phyloP scores from a whole-genome alignment of 2,888 invertebrate genomes.

The Cephus nigrinus region DNA sequence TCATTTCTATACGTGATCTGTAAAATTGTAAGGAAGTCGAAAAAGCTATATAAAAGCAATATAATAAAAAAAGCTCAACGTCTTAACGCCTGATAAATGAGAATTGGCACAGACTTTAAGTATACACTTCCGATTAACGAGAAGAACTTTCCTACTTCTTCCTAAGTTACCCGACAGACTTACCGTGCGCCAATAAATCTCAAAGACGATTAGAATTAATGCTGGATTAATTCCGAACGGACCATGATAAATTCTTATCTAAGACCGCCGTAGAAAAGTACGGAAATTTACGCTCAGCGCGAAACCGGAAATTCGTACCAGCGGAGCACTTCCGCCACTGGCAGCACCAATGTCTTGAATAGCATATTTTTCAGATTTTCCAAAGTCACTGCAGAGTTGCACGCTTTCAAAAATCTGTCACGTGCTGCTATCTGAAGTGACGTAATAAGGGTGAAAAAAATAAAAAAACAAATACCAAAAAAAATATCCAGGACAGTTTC shows the following conservation, averaged over 20 bases:
- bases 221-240: conserved; percentile 48
- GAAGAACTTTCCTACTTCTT: conserved; percentile 8
- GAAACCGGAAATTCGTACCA: not conserved
- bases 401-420: not conserved
- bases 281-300: not conserved
- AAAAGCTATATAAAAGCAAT: not conserved
- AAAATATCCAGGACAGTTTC: not conserved
- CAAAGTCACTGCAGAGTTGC: not conserved
- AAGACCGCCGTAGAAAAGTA: not conserved
- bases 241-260: conserved; percentile 44
- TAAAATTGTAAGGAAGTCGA: not conserved
- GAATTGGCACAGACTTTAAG: not conserved
- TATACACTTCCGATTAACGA: not conserved
- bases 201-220: conserved; percentile 47
- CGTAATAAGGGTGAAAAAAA: not conserved
- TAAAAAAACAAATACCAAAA: not conserved
- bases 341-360: not conserved
- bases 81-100: not conserved
- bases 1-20: too few species aligned
- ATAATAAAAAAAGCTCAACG: not conserved
- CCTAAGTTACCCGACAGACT: conserved; percentile 12
- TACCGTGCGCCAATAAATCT: conserved; percentile 39
- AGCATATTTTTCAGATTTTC: not conserved
- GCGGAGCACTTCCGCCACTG: not conserved
- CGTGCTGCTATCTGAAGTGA: not conserved